A percentile compares a stretch with the other conserved stretches of the same genome.
Evolutionary conservation across 2,888 invertebrate species (phyloP).

Genomic region (Mactromeris polynyma): DNA sequence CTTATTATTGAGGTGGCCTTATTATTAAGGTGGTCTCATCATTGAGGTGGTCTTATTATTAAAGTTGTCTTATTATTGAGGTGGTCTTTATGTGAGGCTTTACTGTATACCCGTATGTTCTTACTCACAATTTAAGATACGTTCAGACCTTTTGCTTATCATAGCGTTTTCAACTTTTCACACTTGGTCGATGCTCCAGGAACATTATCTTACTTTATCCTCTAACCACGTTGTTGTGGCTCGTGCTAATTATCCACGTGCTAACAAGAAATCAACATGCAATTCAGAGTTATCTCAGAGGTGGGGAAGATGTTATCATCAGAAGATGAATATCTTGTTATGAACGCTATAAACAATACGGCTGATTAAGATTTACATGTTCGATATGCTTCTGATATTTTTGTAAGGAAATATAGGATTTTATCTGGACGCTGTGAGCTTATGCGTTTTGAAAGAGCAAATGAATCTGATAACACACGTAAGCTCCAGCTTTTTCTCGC

Average conservation of each 20-base stretch:
- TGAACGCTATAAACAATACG: background rate
- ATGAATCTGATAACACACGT: background rate
- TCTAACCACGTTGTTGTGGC: background rate
- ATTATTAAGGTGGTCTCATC: too few species aligned
- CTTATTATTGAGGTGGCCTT: too few species aligned
- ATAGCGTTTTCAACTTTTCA: too few species aligned
- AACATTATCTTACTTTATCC: background rate
- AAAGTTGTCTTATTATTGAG: too few species aligned
- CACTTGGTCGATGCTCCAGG: too few species aligned
- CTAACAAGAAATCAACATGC: background rate
- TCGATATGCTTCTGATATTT: background rate
- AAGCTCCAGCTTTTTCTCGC: background rate
- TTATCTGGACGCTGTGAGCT: background rate
- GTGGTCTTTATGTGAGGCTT: too few species aligned
- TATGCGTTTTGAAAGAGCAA: background rate
- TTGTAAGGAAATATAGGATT: background rate
- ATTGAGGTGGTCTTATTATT: too few species aligned
- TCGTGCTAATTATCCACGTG: conserved; percentile 17
- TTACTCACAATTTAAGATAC: too few species aligned
- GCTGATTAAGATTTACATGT: background rate
- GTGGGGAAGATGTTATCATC: background rate
- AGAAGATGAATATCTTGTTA: conserved; percentile 4
- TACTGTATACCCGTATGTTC: too few species aligned
- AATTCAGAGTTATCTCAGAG: background rate
- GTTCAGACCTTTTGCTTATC: too few species aligned